These are phyloP conservation scores for Hemicentrotus pulcherrimus DNA, from an alignment of 35 echinoderm and acorn worm genomes.

Conservation along the genomic window DNA sequence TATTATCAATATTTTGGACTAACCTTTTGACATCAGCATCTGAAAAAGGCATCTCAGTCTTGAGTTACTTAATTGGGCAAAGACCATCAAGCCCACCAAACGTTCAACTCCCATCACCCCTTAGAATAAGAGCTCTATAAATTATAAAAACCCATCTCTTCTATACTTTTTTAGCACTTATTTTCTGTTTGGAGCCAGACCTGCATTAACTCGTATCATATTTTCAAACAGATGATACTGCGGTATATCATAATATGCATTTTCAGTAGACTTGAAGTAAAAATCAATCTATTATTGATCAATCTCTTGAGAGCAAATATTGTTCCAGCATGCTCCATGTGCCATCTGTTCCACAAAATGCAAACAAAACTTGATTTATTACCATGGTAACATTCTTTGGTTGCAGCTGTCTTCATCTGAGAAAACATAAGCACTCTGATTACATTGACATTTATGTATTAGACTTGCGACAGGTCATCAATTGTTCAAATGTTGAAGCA, in stretches of 20 bases:
- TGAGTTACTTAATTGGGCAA: too few species aligned
- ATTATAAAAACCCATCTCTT: too few species aligned
- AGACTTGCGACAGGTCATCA: neutral
- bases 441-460: neutral
- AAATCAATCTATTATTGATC: neutral
- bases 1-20: too few species aligned
- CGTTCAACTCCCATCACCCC: too few species aligned
- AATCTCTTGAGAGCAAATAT: neutral
- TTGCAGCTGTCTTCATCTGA: neutral
- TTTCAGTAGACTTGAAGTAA: neutral
- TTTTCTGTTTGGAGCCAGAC: too few species aligned
- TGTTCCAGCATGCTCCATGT: neutral
- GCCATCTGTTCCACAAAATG: neutral
- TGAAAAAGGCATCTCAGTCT: too few species aligned
- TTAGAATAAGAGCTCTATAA: too few species aligned
- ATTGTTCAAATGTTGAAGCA: neutral
- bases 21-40: too few species aligned
- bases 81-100: too few species aligned
- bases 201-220: too few species aligned
- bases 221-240: neutral
- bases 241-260: neutral
- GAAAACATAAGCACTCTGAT: neutral
- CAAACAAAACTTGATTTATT: neutral
- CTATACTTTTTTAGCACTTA: too few species aligned
- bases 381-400: neutral